Evolutionary conservation across 2,888 invertebrate species (phyloP).

Genomic region (Ceramica pisi): DNA sequence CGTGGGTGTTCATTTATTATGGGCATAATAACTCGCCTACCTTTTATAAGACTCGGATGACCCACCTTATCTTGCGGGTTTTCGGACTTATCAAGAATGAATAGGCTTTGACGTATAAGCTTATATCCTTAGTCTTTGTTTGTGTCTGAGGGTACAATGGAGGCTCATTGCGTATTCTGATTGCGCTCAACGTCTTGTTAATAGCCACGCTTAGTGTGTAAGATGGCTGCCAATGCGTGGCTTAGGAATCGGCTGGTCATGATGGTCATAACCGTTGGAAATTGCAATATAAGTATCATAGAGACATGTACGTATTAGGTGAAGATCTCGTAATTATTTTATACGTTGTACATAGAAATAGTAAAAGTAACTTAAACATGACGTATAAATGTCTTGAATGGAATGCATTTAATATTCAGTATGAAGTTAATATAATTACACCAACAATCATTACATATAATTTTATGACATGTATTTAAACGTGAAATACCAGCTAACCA

Average conservation of each 20-base stretch:
- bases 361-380: not conserved
- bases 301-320: not conserved
- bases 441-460: not conserved
- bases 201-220: constrained; percentile 50
- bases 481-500: not conserved
- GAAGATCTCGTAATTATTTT: not conserved
- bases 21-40: constrained; percentile 40
- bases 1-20: constrained; percentile 40
- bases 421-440: not conserved
- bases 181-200: constrained; percentile 53
- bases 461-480: constrained; percentile 4
- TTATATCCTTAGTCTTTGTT: constrained; percentile 45
- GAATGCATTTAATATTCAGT: constrained; percentile 4
- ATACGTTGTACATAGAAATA: not conserved
- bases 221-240: constrained; percentile 43
- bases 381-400: not conserved
- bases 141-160: constrained; percentile 41
- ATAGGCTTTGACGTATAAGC: constrained; percentile 48
- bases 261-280: constrained; percentile 7
- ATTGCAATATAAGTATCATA: constrained; percentile 4
- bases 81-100: constrained; percentile 52
- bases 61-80: constrained; percentile 42
- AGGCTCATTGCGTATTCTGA: constrained; percentile 59
- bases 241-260: constrained; percentile 14
- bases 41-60: constrained; percentile 49